These are phyloP conservation scores for Prosopocoilus inquinatus DNA, from an alignment of 2,888 invertebrate genomes.

Conservation along the genomic window DNA sequence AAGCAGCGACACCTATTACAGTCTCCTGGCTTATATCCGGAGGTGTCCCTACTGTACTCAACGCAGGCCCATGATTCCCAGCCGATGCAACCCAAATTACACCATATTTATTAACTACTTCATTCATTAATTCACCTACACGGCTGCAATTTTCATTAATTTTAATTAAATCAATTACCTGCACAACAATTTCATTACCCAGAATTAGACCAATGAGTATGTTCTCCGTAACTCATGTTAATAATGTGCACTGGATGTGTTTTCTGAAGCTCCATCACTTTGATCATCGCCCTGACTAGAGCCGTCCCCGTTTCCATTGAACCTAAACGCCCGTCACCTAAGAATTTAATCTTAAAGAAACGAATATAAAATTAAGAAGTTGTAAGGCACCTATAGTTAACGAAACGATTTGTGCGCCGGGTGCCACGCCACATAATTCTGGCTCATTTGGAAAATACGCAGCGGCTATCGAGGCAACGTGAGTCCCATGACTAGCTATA, in stretches of 20 bases:
- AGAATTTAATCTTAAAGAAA: conserved; percentile 15
- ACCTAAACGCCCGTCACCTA: conserved; percentile 82
- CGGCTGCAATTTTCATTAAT: conserved; percentile 58
- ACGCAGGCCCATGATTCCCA: conserved; percentile 92
- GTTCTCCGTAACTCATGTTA: conserved; percentile 98
- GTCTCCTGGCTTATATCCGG: conserved; percentile 80
- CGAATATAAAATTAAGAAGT: conserved; percentile 4
- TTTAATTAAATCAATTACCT: not conserved
- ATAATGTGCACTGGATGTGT: conserved; percentile 76
- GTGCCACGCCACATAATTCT: conserved; percentile 91
- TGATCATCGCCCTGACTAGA: conserved; percentile 86
- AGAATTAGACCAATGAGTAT: conserved; percentile 84
- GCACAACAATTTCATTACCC: conserved; percentile 61
- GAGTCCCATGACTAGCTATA: conserved; percentile 93
- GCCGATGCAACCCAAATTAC: conserved; percentile 92
- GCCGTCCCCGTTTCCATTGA: conserved; percentile 98
- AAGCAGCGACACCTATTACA: conserved; percentile 92
- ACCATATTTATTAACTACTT: conserved; percentile 87
- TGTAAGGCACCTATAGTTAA: conserved; percentile 68
- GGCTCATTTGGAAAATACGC: conserved; percentile 84
- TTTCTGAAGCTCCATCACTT: conserved; percentile 72
- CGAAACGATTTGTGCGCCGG: conserved; percentile 92
- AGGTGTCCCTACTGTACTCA: conserved; percentile 89
- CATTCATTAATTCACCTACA: conserved; percentile 79
- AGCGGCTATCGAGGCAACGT: conserved; percentile 95